These are phyloP conservation scores for Peromyscus maniculatus DNA, from an alignment of 2,113 vertebrate species.

Conservation along the genomic window DNA sequence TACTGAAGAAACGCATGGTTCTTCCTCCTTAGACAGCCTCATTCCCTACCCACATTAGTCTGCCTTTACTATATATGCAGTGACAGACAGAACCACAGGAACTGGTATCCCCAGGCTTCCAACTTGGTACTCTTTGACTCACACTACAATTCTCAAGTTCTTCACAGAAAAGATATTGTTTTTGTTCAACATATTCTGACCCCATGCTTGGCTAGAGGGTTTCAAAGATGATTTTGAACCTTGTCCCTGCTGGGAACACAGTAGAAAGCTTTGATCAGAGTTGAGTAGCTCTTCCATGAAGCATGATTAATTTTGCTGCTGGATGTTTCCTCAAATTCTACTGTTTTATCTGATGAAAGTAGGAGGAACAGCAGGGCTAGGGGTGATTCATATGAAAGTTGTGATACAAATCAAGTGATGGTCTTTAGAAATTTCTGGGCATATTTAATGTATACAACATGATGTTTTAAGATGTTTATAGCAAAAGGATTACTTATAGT, in stretches of 20 bases:
- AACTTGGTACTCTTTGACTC: background rate
- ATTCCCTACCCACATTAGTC: background rate
- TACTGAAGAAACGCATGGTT: background rate
- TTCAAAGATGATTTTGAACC: background rate
- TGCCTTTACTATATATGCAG: background rate
- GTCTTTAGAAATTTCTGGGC: background rate
- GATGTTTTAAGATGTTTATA: background rate
- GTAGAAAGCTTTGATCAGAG: background rate
- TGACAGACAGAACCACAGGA: background rate
- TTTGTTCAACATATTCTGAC: background rate
- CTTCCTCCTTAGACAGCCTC: background rate
- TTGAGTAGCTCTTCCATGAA: background rate
- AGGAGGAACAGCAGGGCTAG: background rate
- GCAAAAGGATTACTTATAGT: background rate
- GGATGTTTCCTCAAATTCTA: background rate
- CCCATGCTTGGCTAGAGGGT: background rate
- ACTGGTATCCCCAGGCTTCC: background rate
- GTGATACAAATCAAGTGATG: background rate
- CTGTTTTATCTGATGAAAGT: slow-evolving; percentile 40
- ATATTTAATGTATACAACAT: background rate
- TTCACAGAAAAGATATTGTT: background rate
- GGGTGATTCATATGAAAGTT: background rate
- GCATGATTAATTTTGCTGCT: background rate
- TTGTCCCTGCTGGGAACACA: background rate
- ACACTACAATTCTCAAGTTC: background rate